Percentiles rank a stretch among this genome's conserved stretches.
phyloP scores from a whole-genome alignment of 1,140 invertebrate genomes.

The Nebria ingens region DNA sequence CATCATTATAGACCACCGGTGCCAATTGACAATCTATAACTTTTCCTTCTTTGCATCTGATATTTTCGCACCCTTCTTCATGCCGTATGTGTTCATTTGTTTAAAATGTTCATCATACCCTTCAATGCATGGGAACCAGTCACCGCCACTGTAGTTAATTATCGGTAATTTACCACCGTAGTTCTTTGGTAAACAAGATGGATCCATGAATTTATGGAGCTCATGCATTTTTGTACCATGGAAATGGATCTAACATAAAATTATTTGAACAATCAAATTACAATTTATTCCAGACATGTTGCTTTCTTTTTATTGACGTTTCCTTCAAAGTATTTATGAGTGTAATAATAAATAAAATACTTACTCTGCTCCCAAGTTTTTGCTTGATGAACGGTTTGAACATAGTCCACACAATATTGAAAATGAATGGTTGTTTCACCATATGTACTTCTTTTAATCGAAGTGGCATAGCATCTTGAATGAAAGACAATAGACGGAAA shows the following conservation, averaged over 20 bases:
- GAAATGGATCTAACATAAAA: constrained; percentile 54
- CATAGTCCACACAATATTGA: constrained; percentile 78
- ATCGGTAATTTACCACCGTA: constrained; percentile 62
- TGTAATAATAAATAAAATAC: too few species aligned
- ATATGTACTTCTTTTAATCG: constrained; percentile 84
- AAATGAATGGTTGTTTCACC: constrained; percentile 79
- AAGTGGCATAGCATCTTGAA: constrained; percentile 81
- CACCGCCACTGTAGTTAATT: constrained; percentile 59
- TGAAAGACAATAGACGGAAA: constrained; percentile 62
- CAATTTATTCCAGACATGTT: background rate
- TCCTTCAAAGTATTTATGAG: background rate
- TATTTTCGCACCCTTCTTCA: too few species aligned
- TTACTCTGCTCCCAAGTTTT: constrained; percentile 70
- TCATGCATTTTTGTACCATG: constrained; percentile 63
- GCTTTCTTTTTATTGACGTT: background rate
- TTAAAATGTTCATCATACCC: constrained; percentile 48
- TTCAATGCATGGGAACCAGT: constrained; percentile 61
- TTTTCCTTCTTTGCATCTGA: too few species aligned
- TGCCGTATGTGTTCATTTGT: constrained; percentile 55
- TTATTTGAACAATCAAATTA: too few species aligned
- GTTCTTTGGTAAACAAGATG: constrained; percentile 57
- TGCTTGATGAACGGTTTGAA: constrained; percentile 80
- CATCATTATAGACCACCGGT: too few species aligned
- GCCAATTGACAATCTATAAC: too few species aligned
- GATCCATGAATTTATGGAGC: constrained; percentile 56